phyloP scores from a whole-genome alignment of 1,140 invertebrate species.

The Mactra quadrangularis region DNA sequence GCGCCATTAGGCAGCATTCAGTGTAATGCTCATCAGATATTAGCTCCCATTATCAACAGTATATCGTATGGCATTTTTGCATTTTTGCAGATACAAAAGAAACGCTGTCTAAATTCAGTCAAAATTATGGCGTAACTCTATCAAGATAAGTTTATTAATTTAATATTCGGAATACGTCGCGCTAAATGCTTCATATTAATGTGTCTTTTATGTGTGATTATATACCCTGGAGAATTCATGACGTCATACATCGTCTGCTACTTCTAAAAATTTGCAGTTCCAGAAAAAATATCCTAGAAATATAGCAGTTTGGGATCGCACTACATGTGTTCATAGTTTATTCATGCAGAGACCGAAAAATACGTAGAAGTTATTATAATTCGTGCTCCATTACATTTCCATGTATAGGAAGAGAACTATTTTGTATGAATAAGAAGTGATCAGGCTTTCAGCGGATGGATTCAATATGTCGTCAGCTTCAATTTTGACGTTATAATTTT shows the following conservation, averaged over 20 bases:
- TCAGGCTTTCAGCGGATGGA: neutral
- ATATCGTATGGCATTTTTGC: constrained; percentile 24
- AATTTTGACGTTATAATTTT: constrained; percentile 45
- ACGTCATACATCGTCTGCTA: too few species aligned
- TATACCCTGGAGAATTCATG: too few species aligned
- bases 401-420: neutral
- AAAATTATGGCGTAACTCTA: constrained; percentile 13
- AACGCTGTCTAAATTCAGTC: constrained; percentile 27
- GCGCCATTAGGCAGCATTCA: constrained; percentile 34
- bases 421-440: neutral
- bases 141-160: constrained; percentile 21
- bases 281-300: neutral
- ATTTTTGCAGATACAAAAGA: neutral
- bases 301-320: too few species aligned
- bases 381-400: too few species aligned
- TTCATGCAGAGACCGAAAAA: too few species aligned
- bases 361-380: too few species aligned
- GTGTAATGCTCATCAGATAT: constrained; percentile 20
- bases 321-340: too few species aligned
- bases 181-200: too few species aligned
- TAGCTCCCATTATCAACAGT: constrained; percentile 27
- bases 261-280: too few species aligned
- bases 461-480: constrained; percentile 28
- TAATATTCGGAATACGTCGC: too few species aligned
- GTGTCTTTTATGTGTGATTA: too few species aligned